These are phyloP conservation scores for Eledone cirrhosa DNA, from an alignment of 2,888 invertebrate species.

Conservation along the genomic window DNA sequence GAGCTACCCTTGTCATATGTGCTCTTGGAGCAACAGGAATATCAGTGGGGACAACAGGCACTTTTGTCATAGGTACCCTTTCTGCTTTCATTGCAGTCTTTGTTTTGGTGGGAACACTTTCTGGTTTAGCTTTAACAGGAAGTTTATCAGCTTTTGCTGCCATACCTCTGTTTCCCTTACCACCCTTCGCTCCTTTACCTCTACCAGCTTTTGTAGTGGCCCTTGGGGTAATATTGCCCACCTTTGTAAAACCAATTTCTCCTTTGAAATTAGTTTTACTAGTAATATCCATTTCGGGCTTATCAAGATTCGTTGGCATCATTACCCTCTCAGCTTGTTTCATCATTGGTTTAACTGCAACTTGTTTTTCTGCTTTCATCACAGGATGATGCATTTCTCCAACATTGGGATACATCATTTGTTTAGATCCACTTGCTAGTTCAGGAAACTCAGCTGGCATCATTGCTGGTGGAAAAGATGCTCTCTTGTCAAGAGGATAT, in stretches of 20 bases:
- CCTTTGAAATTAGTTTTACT: not conserved
- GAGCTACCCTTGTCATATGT: too few relatives aligned
- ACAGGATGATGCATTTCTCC: not conserved
- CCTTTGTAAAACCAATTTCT: not conserved
- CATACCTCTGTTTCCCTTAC: not conserved
- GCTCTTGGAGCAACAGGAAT: not conserved
- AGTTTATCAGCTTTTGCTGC: not conserved
- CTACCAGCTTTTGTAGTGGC: not conserved
- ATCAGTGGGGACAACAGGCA: not conserved
- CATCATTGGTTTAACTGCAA: not conserved
- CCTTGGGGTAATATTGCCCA: not conserved
- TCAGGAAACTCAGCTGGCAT: not conserved
- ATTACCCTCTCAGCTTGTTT: not conserved
- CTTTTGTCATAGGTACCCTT: not conserved
- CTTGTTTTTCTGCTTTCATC: not conserved
- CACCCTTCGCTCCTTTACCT: not conserved
- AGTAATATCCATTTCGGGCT: not conserved
- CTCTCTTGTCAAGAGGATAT: not conserved
- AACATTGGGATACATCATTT: too few relatives aligned
- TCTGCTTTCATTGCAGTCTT: slow-evolving; percentile 11
- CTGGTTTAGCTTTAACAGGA: not conserved
- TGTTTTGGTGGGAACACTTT: not conserved
- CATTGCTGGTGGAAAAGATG: not conserved
- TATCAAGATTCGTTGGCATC: not conserved
- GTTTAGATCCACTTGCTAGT: not conserved